Evolutionary conservation across 1,140 invertebrate species (phyloP).

Genomic region (Bombyx mori): DNA sequence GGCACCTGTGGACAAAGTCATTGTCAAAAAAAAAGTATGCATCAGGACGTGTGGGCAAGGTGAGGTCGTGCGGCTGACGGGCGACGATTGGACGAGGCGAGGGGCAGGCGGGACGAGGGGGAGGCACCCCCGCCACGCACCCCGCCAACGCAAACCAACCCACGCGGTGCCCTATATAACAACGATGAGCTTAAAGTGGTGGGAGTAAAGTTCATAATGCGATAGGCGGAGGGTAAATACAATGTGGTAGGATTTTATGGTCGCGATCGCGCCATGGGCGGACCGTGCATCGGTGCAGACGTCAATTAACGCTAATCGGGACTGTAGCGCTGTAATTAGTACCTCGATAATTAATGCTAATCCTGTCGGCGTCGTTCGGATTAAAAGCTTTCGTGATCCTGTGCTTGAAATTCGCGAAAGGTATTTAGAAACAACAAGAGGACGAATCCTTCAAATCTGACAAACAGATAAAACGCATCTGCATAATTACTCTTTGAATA

Average conservation of each 20-base stretch:
- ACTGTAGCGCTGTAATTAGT: slow-evolving; percentile 38
- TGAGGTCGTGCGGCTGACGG: slow-evolving; percentile 45
- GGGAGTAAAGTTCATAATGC: slow-evolving; percentile 30
- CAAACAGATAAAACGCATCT: too few relatives aligned
- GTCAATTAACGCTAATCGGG: slow-evolving; percentile 58
- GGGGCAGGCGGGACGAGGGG: slow-evolving; percentile 51
- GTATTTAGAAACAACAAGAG: too few relatives aligned
- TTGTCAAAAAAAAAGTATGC: slow-evolving; percentile 42
- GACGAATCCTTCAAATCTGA: too few relatives aligned
- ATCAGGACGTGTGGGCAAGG: slow-evolving; percentile 58
- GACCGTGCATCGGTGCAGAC: slow-evolving; percentile 51
- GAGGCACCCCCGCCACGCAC: slow-evolving; percentile 41
- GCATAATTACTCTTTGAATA: too few relatives aligned
- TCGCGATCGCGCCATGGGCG: slow-evolving; percentile 64
- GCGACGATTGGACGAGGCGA: slow-evolving; percentile 31
- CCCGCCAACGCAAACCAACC: slow-evolving; percentile 35
- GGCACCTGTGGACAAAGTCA: background rate
- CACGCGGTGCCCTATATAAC: slow-evolving; percentile 36
- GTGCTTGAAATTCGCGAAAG: too few relatives aligned
- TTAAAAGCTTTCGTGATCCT: too few relatives aligned
- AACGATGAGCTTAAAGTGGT: slow-evolving; percentile 28
- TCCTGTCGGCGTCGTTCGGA: slow-evolving; percentile 6
- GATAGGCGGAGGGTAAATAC: slow-evolving; percentile 17
- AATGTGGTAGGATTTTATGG: slow-evolving; percentile 36
- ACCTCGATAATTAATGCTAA: slow-evolving; percentile 37